Evolutionary conservation across 2,113 vertebrate species (phyloP).

Genomic region (Cynopterus brachyotis): DNA sequence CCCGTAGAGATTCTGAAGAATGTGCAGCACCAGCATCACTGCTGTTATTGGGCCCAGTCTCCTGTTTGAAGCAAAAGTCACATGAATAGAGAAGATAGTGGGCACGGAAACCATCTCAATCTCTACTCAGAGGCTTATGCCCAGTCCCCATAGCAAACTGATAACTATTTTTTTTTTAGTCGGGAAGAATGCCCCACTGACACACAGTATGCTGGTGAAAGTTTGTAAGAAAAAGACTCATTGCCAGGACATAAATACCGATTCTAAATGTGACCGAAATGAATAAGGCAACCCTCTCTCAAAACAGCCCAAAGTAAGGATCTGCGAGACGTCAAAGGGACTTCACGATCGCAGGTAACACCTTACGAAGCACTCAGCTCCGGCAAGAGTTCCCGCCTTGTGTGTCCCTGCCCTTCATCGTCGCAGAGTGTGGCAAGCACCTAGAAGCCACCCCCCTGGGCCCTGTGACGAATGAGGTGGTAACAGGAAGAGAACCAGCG

Average conservation of each 20-base stretch:
- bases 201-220: neutral
- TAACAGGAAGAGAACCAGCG: neutral
- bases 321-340: neutral
- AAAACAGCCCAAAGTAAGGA: neutral
- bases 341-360: accelerated
- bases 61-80: neutral
- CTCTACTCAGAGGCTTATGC: neutral
- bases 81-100: neutral
- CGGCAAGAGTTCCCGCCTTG: accelerated
- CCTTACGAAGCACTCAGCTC: neutral
- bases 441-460: neutral
- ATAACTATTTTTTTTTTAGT: neutral
- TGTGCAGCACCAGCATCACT: neutral
- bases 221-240: neutral
- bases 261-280: neutral
- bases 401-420: neutral
- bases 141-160: neutral
- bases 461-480: neutral
- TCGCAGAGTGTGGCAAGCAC: neutral
- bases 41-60: neutral
- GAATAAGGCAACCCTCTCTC: neutral
- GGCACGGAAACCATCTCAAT: neutral
- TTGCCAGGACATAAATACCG: neutral
- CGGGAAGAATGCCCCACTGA: neutral
- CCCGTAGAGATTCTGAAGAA: neutral